These are phyloP conservation scores for chimpanzee (Pan troglodytes) DNA, from an alignment of 2,113 vertebrate species.

Conservation along the genomic window NHGRI_mPanTro3-v2.1_pri NC_072407.2:82383501-82384000, in stretches of 20 bases:
- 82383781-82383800: not conserved
- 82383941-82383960: not conserved
- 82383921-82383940: not conserved
- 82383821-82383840: not conserved
- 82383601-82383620: not conserved
- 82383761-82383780: not conserved
- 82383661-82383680: not conserved
- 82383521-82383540: not conserved
- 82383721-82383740: accelerated
- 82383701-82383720: not conserved
- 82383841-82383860: not conserved
- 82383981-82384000: accelerated
- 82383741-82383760: not conserved
- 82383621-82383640: not conserved
- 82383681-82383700: not conserved
- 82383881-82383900: not conserved
- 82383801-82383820: not conserved
- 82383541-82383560: not conserved
- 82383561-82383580: not conserved
- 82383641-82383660: not conserved
- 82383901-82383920: not conserved
- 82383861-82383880: not conserved
- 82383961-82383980: not conserved
- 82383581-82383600: not conserved
- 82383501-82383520: not conserved